Evolutionary conservation across 1,140 invertebrate genomes (phyloP).

Genomic region (Diorhabda carinulata): DNA sequence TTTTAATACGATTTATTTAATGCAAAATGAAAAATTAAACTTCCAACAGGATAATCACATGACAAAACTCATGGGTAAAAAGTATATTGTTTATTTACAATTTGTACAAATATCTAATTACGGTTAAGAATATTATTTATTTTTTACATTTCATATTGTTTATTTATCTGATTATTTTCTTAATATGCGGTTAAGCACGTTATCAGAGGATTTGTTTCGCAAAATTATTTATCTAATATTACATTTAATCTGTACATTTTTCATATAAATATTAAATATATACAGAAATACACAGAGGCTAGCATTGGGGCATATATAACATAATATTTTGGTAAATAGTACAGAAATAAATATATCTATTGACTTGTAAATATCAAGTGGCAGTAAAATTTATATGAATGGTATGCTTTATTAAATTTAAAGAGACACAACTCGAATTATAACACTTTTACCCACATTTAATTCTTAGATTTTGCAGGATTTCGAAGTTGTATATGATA

Average conservation of each 20-base stretch:
- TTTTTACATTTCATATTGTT: conserved; percentile 3
- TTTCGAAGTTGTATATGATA: too few species aligned
- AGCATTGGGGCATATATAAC: too few species aligned
- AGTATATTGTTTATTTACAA: conserved; percentile 3
- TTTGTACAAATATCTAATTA: conserved; percentile 1
- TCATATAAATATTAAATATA: not conserved
- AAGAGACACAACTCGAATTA: too few species aligned
- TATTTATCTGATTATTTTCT: not conserved
- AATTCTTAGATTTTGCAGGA: too few species aligned
- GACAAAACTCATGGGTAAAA: not conserved
- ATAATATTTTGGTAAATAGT: too few species aligned
- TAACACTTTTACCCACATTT: too few species aligned
- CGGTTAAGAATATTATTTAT: not conserved
- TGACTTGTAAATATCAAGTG: too few species aligned
- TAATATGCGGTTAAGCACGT: conserved; percentile 2
- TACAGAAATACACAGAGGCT: not conserved
- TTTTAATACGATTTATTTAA: not conserved
- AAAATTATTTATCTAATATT: not conserved
- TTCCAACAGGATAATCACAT: conserved; percentile 1
- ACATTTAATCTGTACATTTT: not conserved
- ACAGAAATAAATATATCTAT: too few species aligned
- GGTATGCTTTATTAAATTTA: too few species aligned
- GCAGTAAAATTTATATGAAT: too few species aligned
- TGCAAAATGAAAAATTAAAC: conserved; percentile 3
- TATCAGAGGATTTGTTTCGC: not conserved